Evolutionary conservation across 1,140 invertebrate species (phyloP), one percentile per base, ranked within the genome.

Genomic region (Cepaea nemoralis): DNA sequence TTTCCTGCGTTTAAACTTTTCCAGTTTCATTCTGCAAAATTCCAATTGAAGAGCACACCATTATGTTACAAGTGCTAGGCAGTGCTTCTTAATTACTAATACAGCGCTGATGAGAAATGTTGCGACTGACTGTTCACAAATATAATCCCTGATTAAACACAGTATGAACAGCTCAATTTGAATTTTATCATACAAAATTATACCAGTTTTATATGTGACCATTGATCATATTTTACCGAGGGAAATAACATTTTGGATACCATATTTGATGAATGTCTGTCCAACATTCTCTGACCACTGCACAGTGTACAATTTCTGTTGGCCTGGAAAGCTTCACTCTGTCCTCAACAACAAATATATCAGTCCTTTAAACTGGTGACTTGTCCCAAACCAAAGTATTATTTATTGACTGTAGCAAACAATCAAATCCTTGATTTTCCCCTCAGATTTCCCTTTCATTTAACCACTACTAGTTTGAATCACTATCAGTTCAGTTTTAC

Each of bases 271-370:
- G 16, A 40, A 45, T 27, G 24, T 75, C 31, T 31, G 19, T 50
- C n/a, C 45, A 50, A 24, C 19, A 24, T 12, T 42, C 73, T 75
- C 73, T 63, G 75, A 79, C 8, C 27, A n/a, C 5, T 27, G 77
- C 77, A 48, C 45, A 79, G 63, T 55, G 59, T 35, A 40, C 27
- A 79, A 40, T 69, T 69, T 79, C 77, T 79, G 77, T 79, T 79
- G 77, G 77, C 77, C 77, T 79, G 40, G n/a, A 31, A 79, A 31
- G 59, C 59, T 63, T 63, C 59, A 31, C 59, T 31, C 16, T 2
- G 14, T 63, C 6, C 42, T 45, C 27, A 50, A 5, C 8, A 35
- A 22, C 14, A 35, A 5, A 33, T n/a, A 48, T 6, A 16, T 35
- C 31, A 55, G 27, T 5, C n/a, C n/a, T 35, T 35, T n/a, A 37